Evolutionary conservation across 2,888 invertebrate genomes (phyloP).

Genomic region (Torymus aiolomorphi): DNA sequence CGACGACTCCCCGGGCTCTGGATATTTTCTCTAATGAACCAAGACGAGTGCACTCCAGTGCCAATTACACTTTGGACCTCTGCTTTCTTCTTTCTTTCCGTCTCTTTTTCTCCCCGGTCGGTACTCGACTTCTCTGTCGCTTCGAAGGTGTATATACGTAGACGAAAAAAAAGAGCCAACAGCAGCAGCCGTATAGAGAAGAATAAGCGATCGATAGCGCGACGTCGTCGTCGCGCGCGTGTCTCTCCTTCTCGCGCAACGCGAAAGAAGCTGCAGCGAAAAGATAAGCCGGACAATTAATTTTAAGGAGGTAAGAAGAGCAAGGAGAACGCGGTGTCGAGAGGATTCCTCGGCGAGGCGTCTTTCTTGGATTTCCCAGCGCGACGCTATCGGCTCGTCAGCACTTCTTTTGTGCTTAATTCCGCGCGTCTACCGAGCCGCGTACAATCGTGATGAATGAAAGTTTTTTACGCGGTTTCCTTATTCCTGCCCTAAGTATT

Average conservation of each 20-base stretch:
- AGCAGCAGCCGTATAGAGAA: background rate
- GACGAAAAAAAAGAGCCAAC: background rate
- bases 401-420: background rate
- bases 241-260: slow-evolving; percentile 56
- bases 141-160: slow-evolving; percentile 4
- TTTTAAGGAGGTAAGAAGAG: slow-evolving; percentile 60
- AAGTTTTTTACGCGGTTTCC: background rate
- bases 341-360: background rate
- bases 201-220: slow-evolving; percentile 65
- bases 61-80: slow-evolving; percentile 74
- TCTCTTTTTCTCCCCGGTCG: slow-evolving; percentile 46
- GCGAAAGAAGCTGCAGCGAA: slow-evolving; percentile 64
- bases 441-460: slow-evolving; percentile 18
- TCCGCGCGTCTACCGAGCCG: background rate
- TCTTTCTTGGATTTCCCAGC: background rate
- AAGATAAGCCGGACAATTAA: slow-evolving; percentile 72
- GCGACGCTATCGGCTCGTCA: background rate
- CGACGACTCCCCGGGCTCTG: slow-evolving; percentile 64
- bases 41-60: slow-evolving; percentile 75
- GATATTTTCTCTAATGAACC: slow-evolving; percentile 76
- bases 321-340: background rate
- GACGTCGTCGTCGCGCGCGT: slow-evolving; percentile 39
- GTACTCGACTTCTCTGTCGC: slow-evolving; percentile 32
- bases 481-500: no score
- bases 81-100: slow-evolving; percentile 68